Base-by-base conservation (phyloP, 2,113 vertebrate species). In the Megaceryle maxima region DNA sequence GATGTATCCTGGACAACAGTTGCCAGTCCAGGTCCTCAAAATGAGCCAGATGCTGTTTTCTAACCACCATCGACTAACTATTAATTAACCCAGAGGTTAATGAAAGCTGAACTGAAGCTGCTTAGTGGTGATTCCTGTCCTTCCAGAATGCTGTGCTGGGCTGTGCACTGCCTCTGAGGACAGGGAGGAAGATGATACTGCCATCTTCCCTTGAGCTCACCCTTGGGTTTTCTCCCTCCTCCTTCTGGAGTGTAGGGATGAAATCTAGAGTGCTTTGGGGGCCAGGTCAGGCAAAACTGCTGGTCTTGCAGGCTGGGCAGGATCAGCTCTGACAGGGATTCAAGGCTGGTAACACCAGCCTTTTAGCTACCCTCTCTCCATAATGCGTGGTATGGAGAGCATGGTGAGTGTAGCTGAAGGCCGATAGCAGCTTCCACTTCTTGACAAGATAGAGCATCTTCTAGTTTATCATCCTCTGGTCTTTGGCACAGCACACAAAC, bases 91-190 rank as follows among this genome's bases (percentile, higher is more conserved):
- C 35, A 69, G 51, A 75, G 35, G 43, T 43, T 87, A 53, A 70
- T 64, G 48, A 91, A 91, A 64, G 62, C 81, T 37, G 62, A 43
- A 56, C 73, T n/a, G 55, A 44, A 53, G 68, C 11, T 90, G 56
- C 81, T 89, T 44, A 68, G 62, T 68, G 92, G 86, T 29, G 73
- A 81, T 94, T 96, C 88, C 77, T 95, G 91, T 89, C 77, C 62
- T 95, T 91, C 95, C 66, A 78, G 93, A 91, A 59, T 26, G 2
- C 51, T 46, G 21, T 26, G 46, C 72, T 82, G 16, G 14, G 13
- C 78, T 91, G 73, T 28, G 43, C 0, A 0, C 73, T 81, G 55
- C 76, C 78, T 64, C 62, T 37, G 57, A 90, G 66, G 73, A 74
- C 13, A 55, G 59, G 48, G 51, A 84, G 20, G 85, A 37, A 41